Evolutionary conservation across 2,113 vertebrate species (phyloP).

Genomic region (Tricholaema leucomelas): DNA sequence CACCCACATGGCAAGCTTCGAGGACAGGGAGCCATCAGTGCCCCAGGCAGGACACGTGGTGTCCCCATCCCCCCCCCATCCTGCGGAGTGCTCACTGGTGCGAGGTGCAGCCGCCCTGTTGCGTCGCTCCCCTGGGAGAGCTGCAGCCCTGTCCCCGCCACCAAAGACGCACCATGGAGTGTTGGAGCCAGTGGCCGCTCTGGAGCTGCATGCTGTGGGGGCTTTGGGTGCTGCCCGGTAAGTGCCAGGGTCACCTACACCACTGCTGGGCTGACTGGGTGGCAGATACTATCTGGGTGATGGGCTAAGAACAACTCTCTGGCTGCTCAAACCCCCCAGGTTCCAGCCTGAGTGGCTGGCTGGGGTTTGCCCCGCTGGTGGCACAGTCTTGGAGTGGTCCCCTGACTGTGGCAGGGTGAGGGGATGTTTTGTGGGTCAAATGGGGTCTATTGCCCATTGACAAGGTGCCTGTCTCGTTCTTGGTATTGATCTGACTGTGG

Average conservation of each 20-base stretch:
- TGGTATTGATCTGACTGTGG: rapidly evolving
- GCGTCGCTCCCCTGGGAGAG: not conserved
- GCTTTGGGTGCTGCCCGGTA: constrained; percentile 39
- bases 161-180: not conserved
- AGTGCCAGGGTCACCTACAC: not conserved
- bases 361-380: rapidly evolving
- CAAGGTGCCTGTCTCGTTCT: not conserved
- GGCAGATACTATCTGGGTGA: not conserved
- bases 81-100: not conserved
- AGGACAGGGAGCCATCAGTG: not conserved
- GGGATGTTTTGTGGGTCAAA: not conserved
- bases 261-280: rapidly evolving
- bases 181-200: not conserved
- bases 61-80: not conserved
- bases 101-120: not conserved
- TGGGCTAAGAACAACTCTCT: rapidly evolving
- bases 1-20: not conserved
- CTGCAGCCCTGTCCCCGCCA: not conserved
- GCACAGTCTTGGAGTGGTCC: not conserved
- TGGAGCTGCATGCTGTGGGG: constrained; percentile 39
- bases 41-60: constrained; percentile 4
- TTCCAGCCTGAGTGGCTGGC: not conserved
- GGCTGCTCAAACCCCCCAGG: rapidly evolving
- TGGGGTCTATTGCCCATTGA: rapidly evolving
- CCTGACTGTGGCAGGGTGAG: rapidly evolving